Percentiles rank a stretch among this genome's conserved stretches.
phyloP scores from a whole-genome alignment of 2,888 invertebrate genomes.

The Eilema sororculum region DNA sequence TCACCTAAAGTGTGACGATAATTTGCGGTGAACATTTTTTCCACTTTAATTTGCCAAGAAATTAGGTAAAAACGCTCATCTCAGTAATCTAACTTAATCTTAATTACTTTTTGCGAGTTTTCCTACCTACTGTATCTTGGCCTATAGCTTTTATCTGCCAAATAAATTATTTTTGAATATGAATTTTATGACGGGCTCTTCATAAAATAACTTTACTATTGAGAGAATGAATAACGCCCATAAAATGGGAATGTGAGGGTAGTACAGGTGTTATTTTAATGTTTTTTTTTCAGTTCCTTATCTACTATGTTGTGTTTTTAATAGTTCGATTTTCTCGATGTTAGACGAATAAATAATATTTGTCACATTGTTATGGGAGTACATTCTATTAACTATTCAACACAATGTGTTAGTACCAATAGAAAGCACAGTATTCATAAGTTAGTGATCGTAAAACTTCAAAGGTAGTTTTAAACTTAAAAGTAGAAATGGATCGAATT shows the following conservation, averaged over 20 bases:
- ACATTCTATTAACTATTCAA: not conserved
- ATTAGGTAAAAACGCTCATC: slow-evolving; percentile 22
- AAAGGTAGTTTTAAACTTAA: too few species aligned
- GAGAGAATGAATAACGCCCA: not conserved
- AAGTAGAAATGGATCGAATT: not conserved
- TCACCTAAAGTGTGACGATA: slow-evolving; percentile 25
- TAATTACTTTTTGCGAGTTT: slow-evolving; percentile 13
- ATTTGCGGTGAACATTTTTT: slow-evolving; percentile 32
- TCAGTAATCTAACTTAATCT: not conserved
- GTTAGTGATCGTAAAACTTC: not conserved
- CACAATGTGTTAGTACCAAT: not conserved
- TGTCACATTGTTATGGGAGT: too few species aligned
- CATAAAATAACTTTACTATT: not conserved
- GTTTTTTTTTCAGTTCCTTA: not conserved
- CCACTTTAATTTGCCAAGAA: slow-evolving; percentile 21
- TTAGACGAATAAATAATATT: too few species aligned
- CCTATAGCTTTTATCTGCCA: not conserved
- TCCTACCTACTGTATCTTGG: not conserved
- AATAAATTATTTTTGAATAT: not conserved
- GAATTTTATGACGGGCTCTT: not conserved
- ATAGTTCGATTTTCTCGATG: too few species aligned
- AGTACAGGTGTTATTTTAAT: too few species aligned
- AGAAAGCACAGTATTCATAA: too few species aligned
- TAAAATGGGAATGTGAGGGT: too few species aligned
- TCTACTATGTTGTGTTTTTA: not conserved